Base-by-base conservation (phyloP, 2,797 vertebrate genomes). In the Neosalanx taihuensis region DNA sequence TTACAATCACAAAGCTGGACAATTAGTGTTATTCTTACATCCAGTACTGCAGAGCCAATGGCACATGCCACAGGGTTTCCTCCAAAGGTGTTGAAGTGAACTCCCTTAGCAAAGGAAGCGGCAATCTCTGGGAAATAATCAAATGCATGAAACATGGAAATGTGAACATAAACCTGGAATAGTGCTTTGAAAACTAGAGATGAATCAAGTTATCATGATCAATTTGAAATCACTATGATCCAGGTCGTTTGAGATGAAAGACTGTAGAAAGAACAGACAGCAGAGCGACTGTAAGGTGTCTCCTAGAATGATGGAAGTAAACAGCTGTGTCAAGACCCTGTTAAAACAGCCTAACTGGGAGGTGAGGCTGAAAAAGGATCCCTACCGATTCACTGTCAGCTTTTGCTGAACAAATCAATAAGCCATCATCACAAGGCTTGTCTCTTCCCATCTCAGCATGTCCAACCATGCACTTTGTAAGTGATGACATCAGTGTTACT, bases 61-160 rank as follows among this genome's bases (percentile, higher is more conserved):
- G 86, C 79, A 15, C 95, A 96, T 46, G 95, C 96, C 76, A 99
- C 0, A 23, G 97, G 93, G 74, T 84, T 97, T 77, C 98, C 98
- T 75, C 95, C 96, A 59, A 96, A 99, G 0, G 97, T 98, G 84
- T 94, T 99, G 85, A 97, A 95, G 67, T 96, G 93, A 62, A 91
- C 3, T 2, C 76, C 83, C 49, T 92, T 87, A 15, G 83, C 79
- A 81, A 99, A 92, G 2, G 93, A 89, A 20, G 78, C 83, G 3
- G 95, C 94, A 53, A 99, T 95, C 86, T 99, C 98, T 99, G 80
- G 23, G 84, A 84, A 77, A 76, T 18, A 31, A 7, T 35, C 31
- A 35, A 17, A 41, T 41, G 10, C 12, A 41, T 41, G 12, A 10
- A 12, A 12, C 37, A 41, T 41, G 10, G 37, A 12, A 41, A 41